Conservation (phyloP, 1,140 invertebrate genomes). For the Cyclina sinensis region DNA sequence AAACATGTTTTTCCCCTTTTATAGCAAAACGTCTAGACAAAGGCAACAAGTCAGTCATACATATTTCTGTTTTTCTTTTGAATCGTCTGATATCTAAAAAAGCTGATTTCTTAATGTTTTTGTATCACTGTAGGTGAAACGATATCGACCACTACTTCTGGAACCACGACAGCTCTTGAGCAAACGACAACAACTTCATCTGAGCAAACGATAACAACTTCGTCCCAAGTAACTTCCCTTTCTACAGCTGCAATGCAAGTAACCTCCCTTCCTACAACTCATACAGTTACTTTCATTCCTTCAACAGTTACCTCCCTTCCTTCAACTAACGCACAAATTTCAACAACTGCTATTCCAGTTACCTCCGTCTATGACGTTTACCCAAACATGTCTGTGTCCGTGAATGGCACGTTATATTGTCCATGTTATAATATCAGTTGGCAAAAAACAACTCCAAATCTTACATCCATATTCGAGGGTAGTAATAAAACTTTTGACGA, state of each 20-base stretch:
- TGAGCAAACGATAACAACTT: background rate
- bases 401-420: slow-evolving; percentile 42
- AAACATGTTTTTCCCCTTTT: too few species aligned
- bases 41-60: too few species aligned
- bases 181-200: background rate
- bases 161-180: background rate
- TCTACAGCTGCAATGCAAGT: background rate
- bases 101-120: too few species aligned
- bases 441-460: background rate
- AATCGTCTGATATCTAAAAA: too few species aligned
- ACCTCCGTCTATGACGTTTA: background rate
- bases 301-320: background rate
- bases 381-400: background rate
- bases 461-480: slow-evolving; percentile 22
- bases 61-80: too few species aligned
- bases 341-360: background rate
- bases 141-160: background rate
- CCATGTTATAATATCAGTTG: background rate
- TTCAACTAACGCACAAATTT: too few species aligned
- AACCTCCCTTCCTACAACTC: background rate
- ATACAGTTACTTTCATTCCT: background rate
- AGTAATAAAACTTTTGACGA: slow-evolving; percentile 19
- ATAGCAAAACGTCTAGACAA: too few species aligned
- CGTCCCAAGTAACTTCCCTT: background rate
- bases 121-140: background rate